phyloP scores from a whole-genome alignment of 2,797 vertebrate genomes.

The Semotilus atromaculatus region DNA sequence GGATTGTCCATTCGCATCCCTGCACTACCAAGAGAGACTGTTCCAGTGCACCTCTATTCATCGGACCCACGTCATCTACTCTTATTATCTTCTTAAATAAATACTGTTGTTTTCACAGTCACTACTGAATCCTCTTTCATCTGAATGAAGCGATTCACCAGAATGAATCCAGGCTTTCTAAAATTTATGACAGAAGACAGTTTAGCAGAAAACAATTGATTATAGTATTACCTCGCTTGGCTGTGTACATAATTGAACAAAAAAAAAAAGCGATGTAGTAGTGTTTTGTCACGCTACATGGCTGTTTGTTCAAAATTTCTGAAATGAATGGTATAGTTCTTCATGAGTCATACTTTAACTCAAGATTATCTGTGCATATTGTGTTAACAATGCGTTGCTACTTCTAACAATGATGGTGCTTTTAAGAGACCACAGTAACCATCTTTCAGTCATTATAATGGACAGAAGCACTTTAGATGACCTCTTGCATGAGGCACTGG shows the following conservation, averaged over 20 bases:
- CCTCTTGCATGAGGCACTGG: background rate
- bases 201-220: background rate
- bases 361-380: too few relatives aligned
- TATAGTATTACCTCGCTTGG: background rate
- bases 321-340: too few relatives aligned
- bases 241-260: background rate
- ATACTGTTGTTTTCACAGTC: too few relatives aligned
- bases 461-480: conserved; percentile 12
- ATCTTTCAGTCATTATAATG: conserved; percentile 8
- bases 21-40: too few relatives aligned
- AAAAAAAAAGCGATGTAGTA: background rate
- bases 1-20: too few relatives aligned
- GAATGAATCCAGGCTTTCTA: background rate
- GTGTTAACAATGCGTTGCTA: too few relatives aligned
- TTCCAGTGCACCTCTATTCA: too few relatives aligned
- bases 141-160: background rate
- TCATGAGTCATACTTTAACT: too few relatives aligned
- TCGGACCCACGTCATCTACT: too few relatives aligned
- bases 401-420: background rate
- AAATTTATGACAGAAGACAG: background rate
- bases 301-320: too few relatives aligned
- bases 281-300: background rate
- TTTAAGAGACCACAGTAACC: background rate
- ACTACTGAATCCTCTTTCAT: too few relatives aligned
- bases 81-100: too few relatives aligned